A percentile compares a stretch with the other conserved stretches of the same genome.
These are phyloP conservation scores for Larimichthys polyactis DNA, from an alignment of 2,113 vertebrate genomes.

Conservation along the genomic window DNA sequence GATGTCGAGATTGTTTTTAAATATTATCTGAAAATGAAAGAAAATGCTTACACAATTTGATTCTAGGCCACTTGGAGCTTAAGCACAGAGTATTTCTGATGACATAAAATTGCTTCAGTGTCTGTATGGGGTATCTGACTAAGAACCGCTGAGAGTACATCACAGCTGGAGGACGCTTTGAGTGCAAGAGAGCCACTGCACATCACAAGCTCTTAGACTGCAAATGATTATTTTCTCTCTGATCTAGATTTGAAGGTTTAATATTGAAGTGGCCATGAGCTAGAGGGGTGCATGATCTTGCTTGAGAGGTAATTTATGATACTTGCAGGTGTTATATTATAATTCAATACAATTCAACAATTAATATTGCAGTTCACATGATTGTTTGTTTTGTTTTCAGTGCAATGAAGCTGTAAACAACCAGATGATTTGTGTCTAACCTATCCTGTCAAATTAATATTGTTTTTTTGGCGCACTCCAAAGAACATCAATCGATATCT, in stretches of 20 bases:
- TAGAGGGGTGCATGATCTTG: neutral
- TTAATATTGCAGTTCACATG: too few species aligned
- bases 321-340: neutral
- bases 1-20: neutral
- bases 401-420: too few species aligned
- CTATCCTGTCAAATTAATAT: too few species aligned
- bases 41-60: neutral
- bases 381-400: too few species aligned
- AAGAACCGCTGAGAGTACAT: neutral
- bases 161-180: neutral
- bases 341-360: too few species aligned
- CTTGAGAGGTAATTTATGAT: neutral
- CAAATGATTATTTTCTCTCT: neutral
- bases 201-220: neutral
- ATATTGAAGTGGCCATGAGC: neutral
- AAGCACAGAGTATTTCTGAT: slow-evolving; percentile 2
- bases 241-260: neutral
- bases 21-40: neutral
- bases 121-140: neutral
- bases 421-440: too few species aligned
- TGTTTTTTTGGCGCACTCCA: too few species aligned
- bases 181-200: neutral
- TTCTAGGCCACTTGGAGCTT: slow-evolving; percentile 1
- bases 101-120: neutral
- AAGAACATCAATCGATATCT: too few species aligned